Base-by-base conservation (phyloP, 2,113 vertebrate species). In the Solea solea region DNA sequence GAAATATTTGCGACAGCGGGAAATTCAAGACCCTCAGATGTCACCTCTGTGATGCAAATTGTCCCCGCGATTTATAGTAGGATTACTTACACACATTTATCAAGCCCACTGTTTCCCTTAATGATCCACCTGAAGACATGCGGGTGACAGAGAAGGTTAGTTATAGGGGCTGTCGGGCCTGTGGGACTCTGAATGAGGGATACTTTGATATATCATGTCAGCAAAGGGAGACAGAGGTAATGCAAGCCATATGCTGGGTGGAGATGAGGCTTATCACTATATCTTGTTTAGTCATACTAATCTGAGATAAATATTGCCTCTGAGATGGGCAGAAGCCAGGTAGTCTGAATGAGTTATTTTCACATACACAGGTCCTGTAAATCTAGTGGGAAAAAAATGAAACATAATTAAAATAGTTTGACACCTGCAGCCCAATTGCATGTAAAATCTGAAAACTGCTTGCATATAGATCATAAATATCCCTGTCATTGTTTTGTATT, bases 201-300 rank as follows among this genome's bases (percentile, higher is more conserved):
- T 71, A 73, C 72, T 71, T 62, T 80, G 78, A 82, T 83, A 70
- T 80, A 86, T 7, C 39, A 45, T 60, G 70, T 80, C 74, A 82
- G 51, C 60, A 86, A 48, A 80, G 40, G 65, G 69, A 83, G 81
- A 86, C 73, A 64, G 78, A 57, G 61, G 65, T 84, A 91, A 89
- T 73, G 60, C 54, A 78, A 91, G 88, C 88, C 93, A 92, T 75
- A 84, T 89, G 88, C 62, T 69, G 64, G 40, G 58, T 57, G 60
- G 76, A 85, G 84, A 83, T 62, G 41, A 64, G 51, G 63, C 68
- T 82, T 82, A 85, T 86, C 83, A 71, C 64, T 50, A 52, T 79
- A 82, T 78, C 69, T 81, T 74, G 74, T 83, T 88, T 76, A 69
- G 61, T 58, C 58, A 66, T 40, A 68, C 64, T 82, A 76, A 78